Conservation (phyloP, 92 coral and sea anemone species). For the Anthopleura xanthogrammica region DNA sequence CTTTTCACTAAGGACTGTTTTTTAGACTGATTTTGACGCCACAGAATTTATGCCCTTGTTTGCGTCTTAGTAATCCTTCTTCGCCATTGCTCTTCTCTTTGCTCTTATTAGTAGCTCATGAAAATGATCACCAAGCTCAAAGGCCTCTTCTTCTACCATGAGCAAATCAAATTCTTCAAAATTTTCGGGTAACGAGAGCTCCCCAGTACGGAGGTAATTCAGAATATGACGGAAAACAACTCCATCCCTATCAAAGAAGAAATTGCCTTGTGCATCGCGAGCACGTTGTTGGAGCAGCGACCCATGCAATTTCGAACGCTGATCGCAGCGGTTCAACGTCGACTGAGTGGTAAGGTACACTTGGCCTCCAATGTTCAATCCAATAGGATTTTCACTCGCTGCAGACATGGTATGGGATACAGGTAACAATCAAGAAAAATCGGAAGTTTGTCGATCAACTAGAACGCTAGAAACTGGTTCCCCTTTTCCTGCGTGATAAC, state of each 20-base stretch:
- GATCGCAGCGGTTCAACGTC: background rate
- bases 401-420: no score
- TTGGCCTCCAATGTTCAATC: conserved; percentile 1
- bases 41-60: no score
- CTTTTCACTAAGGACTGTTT: no score
- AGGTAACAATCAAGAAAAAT: no score
- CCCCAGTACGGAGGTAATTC: conserved; percentile 34
- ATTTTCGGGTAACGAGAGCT: conserved; percentile 30
- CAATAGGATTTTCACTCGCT: background rate
- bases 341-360: background rate
- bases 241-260: conserved; percentile 46
- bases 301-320: no score
- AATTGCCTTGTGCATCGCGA: conserved; percentile 38
- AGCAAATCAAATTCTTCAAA: conserved; percentile 40
- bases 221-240: conserved; percentile 34
- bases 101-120: background rate
- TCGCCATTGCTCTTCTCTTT: background rate
- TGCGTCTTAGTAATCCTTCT: background rate
- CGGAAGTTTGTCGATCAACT: no score
- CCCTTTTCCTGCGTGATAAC: no score
- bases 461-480: no score
- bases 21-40: no score
- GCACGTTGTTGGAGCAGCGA: background rate
- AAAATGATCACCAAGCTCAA: conserved; percentile 18
- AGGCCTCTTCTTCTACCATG: conserved; percentile 35